Base-by-base conservation (phyloP, 2,888 invertebrate species). In the Xanthorhoe designata region DNA sequence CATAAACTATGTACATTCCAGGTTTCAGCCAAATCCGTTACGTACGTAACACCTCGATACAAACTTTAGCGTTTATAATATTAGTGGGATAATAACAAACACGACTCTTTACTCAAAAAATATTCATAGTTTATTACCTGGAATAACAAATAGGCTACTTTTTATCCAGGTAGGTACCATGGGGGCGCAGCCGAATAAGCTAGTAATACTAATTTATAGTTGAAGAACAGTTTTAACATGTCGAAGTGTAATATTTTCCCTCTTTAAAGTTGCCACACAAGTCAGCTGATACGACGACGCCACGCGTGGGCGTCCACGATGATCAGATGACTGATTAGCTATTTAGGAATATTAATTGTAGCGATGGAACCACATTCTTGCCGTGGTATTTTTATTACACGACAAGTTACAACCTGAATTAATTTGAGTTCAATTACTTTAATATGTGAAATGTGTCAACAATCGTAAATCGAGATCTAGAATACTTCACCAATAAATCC, bases 321-420 rank as follows among this genome's bases (percentile, higher is more conserved):
- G 88, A 87, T 85, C 86, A 84, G 78, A 87, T 91, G 91, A 91
- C 90, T 89, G 91, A 91, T 91, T 91, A 89, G 84, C 83, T 85
- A 86, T 90, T 90, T 90, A 88, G 88, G 81, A 88, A 89, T 88
- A 87, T 86, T 87, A 88, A 91, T 89, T 86, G 89, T 89, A 82
- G 84, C 85, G 84, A 82, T 82, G 82, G 83, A 81, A 79, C 81
- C 77, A 79, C 83, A 82, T 82, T 83, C 83, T 77, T 75, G 65
- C 70, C 72, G 77, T 63, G 80, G 82, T 80, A 85, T 87, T 82
- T 85, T 84, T 84, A 84, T 82, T 77, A 75, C 72, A 57, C 56
- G 67, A 73, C 74, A 55, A 64, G 68, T 72, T 69, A 45, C 54
- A 68, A 69, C 69, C 68, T 62, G 64, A 69, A 61, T 62, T 61